Base-by-base conservation (phyloP, 1,140 invertebrate genomes). In the Microvelia longipes region DNA sequence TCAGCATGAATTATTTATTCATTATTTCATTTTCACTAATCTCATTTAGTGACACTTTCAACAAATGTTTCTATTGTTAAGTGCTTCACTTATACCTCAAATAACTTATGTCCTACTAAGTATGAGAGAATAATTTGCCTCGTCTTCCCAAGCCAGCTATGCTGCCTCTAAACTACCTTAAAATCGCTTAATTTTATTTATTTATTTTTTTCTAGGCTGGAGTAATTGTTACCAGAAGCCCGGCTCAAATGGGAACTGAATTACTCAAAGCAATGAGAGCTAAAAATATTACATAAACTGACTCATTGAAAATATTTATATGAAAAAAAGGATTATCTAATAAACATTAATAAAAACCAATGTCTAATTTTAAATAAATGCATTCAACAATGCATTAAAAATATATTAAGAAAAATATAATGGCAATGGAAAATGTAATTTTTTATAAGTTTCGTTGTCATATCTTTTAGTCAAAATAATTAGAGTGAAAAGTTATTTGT, bases 111-210 rank as follows among this genome's bases (percentile, higher is more conserved):
- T n/a, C n/a, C n/a, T n/a, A n/a, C n/a, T n/a, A n/a, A n/a, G n/a
- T n/a, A n/a, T n/a, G n/a, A n/a, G n/a, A n/a, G n/a, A n/a, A n/a
- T n/a, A n/a, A n/a, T n/a, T n/a, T n/a, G n/a, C n/a, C n/a, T n/a
- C n/a, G n/a, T n/a, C n/a, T n/a, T n/a, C 96, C 73, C 89, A 94
- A 81, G 96, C 97, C 77, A 99, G 99, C 83, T 99, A 99, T 73
- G 89, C 93, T 78, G 95, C 98, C 70, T 82, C 99, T 69, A 90
- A 94, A 83, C 88, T 90, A 77, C 90, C 91, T 67, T 69, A 61
- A 28, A 63, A 69, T 27, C 68, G 19, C 13, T 69, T 71, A 29
- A 60, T 70, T 68, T 73, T 74, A 73, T 77, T 71, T 73, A 35
- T n/a, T 66, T 66, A n/a, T 67, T 77, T 72, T 73, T 72, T 79